A percentile compares a stretch with the other conserved stretches of the same genome.
phyloP scores from a whole-genome alignment of 1,140 invertebrate genomes.

The Pseudomyrmex flavicornis region DNA sequence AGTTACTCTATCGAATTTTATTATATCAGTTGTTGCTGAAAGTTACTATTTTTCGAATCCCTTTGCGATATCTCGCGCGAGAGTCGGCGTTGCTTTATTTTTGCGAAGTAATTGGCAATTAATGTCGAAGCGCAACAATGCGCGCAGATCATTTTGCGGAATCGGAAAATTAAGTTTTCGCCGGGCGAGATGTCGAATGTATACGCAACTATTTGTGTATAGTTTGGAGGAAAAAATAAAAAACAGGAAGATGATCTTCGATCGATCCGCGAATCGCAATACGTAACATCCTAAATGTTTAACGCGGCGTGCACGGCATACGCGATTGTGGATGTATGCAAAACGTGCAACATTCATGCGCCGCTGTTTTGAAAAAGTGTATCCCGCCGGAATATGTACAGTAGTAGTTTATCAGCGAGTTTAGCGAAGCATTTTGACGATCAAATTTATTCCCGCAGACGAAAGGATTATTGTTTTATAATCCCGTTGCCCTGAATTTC shows the following conservation, averaged over 20 bases:
- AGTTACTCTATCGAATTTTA: not conserved
- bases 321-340: constrained; percentile 32
- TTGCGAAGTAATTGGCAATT: constrained; percentile 8
- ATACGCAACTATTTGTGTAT: not conserved
- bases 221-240: not conserved
- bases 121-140: not conserved
- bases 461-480: constrained; percentile 63
- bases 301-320: constrained; percentile 41
- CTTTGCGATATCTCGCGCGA: not conserved
- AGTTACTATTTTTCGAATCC: not conserved
- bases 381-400: constrained; percentile 51
- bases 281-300: constrained; percentile 48
- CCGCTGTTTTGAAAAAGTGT: constrained; percentile 47
- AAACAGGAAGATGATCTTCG: not conserved
- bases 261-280: constrained; percentile 32
- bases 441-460: constrained; percentile 61
- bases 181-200: too few relatives aligned
- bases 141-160: not conserved
- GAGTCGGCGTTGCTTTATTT: not conserved
- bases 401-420: constrained; percentile 66
- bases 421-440: constrained; percentile 57
- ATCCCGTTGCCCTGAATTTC: constrained; percentile 28
- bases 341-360: constrained; percentile 45
- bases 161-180: not conserved
- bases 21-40: too few relatives aligned